These are phyloP conservation scores for Macrophya annulata DNA, from an alignment of 2,888 invertebrate species.

Conservation along the genomic window DNA sequence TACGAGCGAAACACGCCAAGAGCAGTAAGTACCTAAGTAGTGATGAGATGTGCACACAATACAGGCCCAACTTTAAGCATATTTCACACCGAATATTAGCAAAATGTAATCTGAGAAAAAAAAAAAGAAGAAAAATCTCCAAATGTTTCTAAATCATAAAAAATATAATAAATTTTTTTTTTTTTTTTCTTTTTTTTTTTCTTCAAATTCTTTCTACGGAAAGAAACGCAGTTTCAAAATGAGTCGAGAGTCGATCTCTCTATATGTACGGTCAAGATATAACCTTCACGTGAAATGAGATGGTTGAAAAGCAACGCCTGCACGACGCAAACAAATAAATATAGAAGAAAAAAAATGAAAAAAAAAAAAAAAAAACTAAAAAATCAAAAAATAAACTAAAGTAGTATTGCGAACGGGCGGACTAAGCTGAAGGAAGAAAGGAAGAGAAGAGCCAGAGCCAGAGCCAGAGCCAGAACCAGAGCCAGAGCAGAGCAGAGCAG, in stretches of 20 bases:
- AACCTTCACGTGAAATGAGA: conserved; percentile 25
- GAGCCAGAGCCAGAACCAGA: background rate
- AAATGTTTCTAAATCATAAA: background rate
- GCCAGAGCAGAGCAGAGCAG: conserved; percentile 1
- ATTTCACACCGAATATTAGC: conserved; percentile 14
- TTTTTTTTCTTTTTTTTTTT: background rate
- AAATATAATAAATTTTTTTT: background rate
- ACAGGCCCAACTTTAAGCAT: conserved; percentile 26
- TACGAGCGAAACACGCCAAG: conserved; percentile 73
- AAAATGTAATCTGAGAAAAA: background rate
- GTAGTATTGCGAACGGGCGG: conserved; percentile 45
- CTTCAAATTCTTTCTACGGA: background rate
- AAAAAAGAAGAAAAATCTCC: background rate
- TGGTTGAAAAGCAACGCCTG: conserved; percentile 20
- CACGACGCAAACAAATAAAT: conserved; percentile 35
- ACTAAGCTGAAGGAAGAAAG: conserved; percentile 48
- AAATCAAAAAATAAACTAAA: conserved; percentile 22
- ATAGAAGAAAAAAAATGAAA: background rate
- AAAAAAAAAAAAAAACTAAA: too few relatives aligned
- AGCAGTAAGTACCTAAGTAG: conserved; percentile 66
- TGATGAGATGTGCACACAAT: conserved; percentile 54
- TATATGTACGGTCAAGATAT: background rate
- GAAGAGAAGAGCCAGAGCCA: conserved; percentile 52
- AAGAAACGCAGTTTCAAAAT: background rate
- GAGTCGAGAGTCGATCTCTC: background rate